Percentiles rank a stretch among this genome's conserved stretches.
Conservation (phyloP, 2,113 vertebrate genomes). For the Dermatemys mawii region DNA sequence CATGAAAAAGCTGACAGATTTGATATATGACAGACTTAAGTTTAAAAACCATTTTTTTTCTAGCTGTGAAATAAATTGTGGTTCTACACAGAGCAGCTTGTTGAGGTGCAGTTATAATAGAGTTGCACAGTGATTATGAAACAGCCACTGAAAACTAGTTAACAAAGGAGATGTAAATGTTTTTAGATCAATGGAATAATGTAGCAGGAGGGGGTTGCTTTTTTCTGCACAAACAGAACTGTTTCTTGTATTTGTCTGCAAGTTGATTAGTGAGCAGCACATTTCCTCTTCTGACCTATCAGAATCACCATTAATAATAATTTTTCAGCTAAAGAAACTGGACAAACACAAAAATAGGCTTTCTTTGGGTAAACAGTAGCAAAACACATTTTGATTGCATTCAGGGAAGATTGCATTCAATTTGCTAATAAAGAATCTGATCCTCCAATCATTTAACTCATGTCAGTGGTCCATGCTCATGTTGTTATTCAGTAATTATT, state of each 20-base stretch:
- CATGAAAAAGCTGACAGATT: conserved; percentile 66
- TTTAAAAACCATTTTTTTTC: conserved; percentile 50
- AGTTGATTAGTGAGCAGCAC: conserved; percentile 51
- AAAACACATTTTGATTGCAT: conserved; percentile 38
- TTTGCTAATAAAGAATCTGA: conserved; percentile 43
- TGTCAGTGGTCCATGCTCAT: conserved; percentile 68
- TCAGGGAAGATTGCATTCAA: conserved; percentile 29
- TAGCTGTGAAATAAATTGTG: conserved; percentile 46
- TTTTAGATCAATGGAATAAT: conserved; percentile 83
- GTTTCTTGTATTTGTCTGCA: conserved; percentile 63
- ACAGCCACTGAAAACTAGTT: conserved; percentile 78
- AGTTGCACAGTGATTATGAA: conserved; percentile 72
- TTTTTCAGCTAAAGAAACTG: conserved; percentile 56
- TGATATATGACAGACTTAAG: conserved; percentile 51
- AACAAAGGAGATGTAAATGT: conserved; percentile 86
- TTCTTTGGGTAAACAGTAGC: conserved; percentile 5
- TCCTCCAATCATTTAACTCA: conserved; percentile 68
- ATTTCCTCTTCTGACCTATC: conserved; percentile 41
- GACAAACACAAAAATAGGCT: conserved; percentile 36
- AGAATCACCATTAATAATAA: conserved; percentile 40
- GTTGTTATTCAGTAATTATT: conserved; percentile 57
- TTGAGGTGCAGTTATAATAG: conserved; percentile 62
- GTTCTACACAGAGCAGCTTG: conserved; percentile 50
- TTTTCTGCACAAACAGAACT: conserved; percentile 70
- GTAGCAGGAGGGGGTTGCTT: conserved; percentile 80